Conservation (phyloP, 2,113 vertebrate species). For the Urocolius indicus region DNA sequence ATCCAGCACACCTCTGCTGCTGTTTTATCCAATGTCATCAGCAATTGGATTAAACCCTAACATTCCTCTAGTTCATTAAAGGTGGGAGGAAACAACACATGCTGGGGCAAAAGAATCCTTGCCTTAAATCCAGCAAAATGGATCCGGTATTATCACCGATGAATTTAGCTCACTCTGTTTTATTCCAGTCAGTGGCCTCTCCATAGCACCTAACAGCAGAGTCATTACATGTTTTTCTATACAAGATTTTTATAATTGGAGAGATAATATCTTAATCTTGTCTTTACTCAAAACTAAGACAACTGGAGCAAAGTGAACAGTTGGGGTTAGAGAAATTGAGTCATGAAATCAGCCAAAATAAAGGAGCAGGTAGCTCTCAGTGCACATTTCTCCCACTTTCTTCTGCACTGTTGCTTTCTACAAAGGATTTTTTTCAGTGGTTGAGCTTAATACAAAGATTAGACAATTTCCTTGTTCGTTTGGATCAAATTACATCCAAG, state of each 20-base stretch:
- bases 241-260: neutral
- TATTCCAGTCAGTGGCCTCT: neutral
- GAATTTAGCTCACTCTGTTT: neutral
- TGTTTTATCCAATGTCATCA: neutral
- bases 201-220: neutral
- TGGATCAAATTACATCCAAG: neutral
- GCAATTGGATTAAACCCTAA: conserved; percentile 40
- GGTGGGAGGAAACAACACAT: neutral
- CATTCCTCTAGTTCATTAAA: neutral
- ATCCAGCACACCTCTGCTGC: neutral
- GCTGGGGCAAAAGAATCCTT: neutral
- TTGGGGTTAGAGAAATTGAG: neutral
- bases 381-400: neutral
- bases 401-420: neutral
- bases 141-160: neutral
- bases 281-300: neutral
- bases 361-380: neutral
- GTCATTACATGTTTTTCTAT: neutral
- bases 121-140: neutral
- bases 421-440: neutral
- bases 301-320: neutral
- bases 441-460: neutral
- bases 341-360: neutral
- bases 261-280: neutral
- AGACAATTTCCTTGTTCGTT: neutral